Evolutionary conservation across 37 sponge, comb jelly and placozoan species (phyloP).

Genomic region (Sycon ciliatum): DNA sequence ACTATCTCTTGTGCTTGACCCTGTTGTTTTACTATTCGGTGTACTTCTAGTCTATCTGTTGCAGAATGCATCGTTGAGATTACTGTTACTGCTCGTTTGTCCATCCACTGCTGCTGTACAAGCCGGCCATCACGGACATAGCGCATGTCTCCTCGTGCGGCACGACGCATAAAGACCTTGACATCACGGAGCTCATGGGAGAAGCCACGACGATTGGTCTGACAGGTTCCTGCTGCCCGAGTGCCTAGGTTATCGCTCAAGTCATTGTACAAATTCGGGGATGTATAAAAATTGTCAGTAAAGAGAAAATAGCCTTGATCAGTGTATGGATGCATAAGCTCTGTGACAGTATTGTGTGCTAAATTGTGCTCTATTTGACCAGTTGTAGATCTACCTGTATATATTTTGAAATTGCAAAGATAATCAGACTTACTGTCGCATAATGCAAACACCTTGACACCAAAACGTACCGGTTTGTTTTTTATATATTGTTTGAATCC

Average conservation of each 20-base stretch:
- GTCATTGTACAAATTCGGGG: conserved; percentile 2
- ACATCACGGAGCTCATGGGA: conserved; percentile 5
- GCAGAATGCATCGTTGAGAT: conserved; percentile 33
- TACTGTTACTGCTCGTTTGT: conserved; percentile 24
- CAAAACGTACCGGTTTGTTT: conserved; percentile 47
- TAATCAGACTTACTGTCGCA: conserved; percentile 19
- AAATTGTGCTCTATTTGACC: conserved; percentile 9
- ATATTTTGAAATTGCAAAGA: conserved; percentile 23
- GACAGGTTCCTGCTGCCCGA: conserved; percentile 27
- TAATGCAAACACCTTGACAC: conserved; percentile 34
- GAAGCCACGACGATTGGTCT: conserved; percentile 1
- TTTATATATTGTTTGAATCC: conserved; percentile 26
- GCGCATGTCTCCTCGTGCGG: conserved; percentile 15
- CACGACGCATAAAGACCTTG: not conserved
- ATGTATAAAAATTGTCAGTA: conserved; percentile 38
- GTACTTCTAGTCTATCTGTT: not conserved
- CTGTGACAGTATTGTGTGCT: conserved; percentile 33
- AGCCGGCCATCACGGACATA: conserved; percentile 18
- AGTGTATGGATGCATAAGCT: not conserved
- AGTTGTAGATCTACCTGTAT: not conserved
- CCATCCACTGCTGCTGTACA: conserved; percentile 29
- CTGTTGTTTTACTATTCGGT: not conserved
- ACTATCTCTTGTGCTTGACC: conserved; percentile 9
- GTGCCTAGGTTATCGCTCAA: not conserved
- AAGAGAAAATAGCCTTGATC: conserved; percentile 45